Evolutionary conservation across 2,888 invertebrate genomes (phyloP).

Genomic region (Philereme transversata): DNA sequence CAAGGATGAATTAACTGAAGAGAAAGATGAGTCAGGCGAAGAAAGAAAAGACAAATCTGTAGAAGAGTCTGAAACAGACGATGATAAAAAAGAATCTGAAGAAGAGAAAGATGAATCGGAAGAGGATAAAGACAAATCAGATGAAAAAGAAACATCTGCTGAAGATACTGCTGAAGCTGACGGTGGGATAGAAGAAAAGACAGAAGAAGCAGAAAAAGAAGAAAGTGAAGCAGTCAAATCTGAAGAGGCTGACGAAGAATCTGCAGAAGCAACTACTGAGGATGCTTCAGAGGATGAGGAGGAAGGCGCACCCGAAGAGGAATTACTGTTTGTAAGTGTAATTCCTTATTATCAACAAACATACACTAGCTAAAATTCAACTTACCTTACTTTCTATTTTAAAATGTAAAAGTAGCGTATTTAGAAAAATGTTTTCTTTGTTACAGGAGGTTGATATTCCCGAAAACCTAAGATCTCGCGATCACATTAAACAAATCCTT

Average conservation of each 20-base stretch:
- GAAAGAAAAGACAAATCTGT: constrained; percentile 52
- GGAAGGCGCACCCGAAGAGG: constrained; percentile 85
- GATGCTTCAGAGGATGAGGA: constrained; percentile 38
- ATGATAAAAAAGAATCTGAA: constrained; percentile 43
- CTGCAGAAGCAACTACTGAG: constrained; percentile 52
- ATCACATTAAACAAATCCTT: constrained; percentile 91
- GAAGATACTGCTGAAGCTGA: constrained; percentile 45
- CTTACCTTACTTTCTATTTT: too few species aligned
- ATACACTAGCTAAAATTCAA: too few species aligned
- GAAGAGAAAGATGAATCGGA: constrained; percentile 50
- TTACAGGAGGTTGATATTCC: constrained; percentile 89
- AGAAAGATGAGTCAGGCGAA: constrained; percentile 39
- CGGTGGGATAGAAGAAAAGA: constrained; percentile 45
- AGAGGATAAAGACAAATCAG: constrained; percentile 41
- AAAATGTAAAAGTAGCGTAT: too few species aligned
- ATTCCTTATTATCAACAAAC: constrained; percentile 1
- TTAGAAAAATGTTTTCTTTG: not conserved
- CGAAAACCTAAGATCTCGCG: constrained; percentile 89
- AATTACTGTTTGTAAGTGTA: constrained; percentile 82
- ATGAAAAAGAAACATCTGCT: constrained; percentile 35
- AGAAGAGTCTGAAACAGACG: constrained; percentile 33
- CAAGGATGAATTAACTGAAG: constrained; percentile 46
- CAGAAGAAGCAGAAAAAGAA: constrained; percentile 47
- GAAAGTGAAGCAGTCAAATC: constrained; percentile 45
- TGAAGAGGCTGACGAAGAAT: constrained; percentile 47